A percentile compares a stretch with the other conserved stretches of the same genome.
phyloP scores from a whole-genome alignment of 2,113 vertebrate species.

The Ciconia maguari region DNA sequence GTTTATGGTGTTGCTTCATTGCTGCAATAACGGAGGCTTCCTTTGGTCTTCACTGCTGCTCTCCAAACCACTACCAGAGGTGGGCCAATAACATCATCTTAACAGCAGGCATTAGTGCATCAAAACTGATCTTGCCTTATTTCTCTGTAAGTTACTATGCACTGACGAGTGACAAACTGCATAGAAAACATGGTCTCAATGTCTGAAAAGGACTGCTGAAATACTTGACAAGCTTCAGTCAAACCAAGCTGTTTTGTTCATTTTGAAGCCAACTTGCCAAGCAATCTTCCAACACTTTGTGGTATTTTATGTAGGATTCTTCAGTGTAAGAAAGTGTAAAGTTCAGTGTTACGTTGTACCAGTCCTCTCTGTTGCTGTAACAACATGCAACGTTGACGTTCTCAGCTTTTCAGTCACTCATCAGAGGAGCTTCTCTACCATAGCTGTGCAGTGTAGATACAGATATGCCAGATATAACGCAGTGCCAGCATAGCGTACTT shows the following conservation, averaged over 20 bases:
- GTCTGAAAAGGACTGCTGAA: neutral
- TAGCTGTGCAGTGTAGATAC: neutral
- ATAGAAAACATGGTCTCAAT: neutral
- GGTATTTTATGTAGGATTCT: neutral
- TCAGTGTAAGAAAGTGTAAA: neutral
- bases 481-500: neutral
- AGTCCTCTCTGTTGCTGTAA: neutral
- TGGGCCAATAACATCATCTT: neutral
- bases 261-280: neutral
- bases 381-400: neutral
- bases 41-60: neutral
- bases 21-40: neutral
- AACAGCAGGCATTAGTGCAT: neutral
- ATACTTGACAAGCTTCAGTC: conserved; percentile 24
- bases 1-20: neutral
- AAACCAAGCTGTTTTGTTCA: conserved; percentile 9
- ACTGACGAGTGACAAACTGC: neutral
- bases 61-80: neutral
- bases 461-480: neutral
- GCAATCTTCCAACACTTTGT: neutral
- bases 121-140: neutral
- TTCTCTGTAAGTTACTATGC: neutral
- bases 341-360: neutral
- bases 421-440: neutral
- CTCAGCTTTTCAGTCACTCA: neutral